These are phyloP conservation scores for Xylota segnis DNA, from an alignment of 2,888 invertebrate species.

Conservation along the genomic window DNA sequence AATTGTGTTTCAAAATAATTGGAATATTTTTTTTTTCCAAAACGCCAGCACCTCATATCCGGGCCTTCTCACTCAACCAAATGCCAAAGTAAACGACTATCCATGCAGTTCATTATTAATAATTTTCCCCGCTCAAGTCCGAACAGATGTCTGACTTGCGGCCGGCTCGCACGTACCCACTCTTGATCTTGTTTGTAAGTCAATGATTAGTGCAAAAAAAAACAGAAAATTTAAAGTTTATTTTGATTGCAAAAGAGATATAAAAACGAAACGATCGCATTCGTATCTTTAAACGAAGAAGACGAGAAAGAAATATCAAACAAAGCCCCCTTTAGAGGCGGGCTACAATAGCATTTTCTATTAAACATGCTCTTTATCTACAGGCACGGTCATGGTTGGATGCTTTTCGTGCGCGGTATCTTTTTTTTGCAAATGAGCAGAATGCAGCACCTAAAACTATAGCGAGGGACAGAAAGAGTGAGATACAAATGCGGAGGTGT, in stretches of 20 bases:
- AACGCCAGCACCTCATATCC: slow-evolving; percentile 8
- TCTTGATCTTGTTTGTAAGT: slow-evolving; percentile 66
- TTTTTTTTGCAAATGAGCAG: slow-evolving; percentile 29
- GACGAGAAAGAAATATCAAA: slow-evolving; percentile 49
- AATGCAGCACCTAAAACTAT: slow-evolving; percentile 45
- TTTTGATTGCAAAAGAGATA: slow-evolving; percentile 55
- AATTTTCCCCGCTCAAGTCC: slow-evolving; percentile 1
- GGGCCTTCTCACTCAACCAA: slow-evolving; percentile 20
- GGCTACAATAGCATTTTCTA: slow-evolving; percentile 54
- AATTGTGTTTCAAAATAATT: slow-evolving; percentile 32
- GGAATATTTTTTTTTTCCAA: slow-evolving; percentile 25
- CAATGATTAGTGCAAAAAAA: slow-evolving; percentile 58
- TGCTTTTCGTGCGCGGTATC: slow-evolving; percentile 57
- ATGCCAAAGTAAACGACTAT: slow-evolving; percentile 46
- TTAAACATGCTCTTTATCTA: slow-evolving; percentile 51
- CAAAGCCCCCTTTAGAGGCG: slow-evolving; percentile 30
- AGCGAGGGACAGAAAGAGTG: too few species aligned
- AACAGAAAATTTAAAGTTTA: slow-evolving; percentile 23
- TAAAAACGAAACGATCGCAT: slow-evolving; percentile 37
- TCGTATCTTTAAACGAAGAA: slow-evolving; percentile 10
- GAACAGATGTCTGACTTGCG: slow-evolving; percentile 43
- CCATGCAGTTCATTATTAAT: slow-evolving; percentile 46
- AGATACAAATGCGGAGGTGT: slow-evolving; percentile 46
- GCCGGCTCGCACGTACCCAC: slow-evolving; percentile 44
- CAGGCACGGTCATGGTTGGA: slow-evolving; percentile 64